phyloP scores from a whole-genome alignment of 2,113 vertebrate species.

The Pheucticus melanocephalus region DNA sequence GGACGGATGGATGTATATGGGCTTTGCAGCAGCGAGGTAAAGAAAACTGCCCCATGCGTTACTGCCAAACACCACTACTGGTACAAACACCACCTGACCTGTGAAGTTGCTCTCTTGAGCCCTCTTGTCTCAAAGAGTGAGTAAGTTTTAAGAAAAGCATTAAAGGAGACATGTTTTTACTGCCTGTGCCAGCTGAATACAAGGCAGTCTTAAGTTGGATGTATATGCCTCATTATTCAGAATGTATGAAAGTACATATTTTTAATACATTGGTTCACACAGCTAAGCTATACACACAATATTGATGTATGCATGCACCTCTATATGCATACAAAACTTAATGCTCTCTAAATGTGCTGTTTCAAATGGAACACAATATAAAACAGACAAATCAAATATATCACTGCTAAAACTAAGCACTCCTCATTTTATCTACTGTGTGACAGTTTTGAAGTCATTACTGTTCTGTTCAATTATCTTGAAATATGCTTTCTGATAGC shows the following conservation, averaged over 20 bases:
- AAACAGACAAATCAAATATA: not conserved
- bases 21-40: not conserved
- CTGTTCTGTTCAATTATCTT: not conserved
- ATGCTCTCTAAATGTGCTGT: not conserved
- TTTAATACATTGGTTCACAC: not conserved
- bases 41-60: not conserved
- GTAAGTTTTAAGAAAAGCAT: accelerated
- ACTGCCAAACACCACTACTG: too few relatives aligned
- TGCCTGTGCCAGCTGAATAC: not conserved
- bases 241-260: not conserved
- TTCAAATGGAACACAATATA: not conserved
- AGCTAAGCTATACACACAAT: not conserved
- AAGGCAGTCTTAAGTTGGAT: not conserved
- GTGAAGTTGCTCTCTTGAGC: not conserved
- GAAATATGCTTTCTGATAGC: not conserved
- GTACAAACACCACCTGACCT: not conserved
- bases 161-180: accelerated
- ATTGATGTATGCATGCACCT: not conserved
- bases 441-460: not conserved
- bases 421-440: not conserved
- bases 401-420: not conserved
- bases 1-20: not conserved
- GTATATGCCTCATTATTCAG: not conserved
- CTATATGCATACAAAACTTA: not conserved
- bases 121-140: accelerated